Evolutionary conservation across 2,888 invertebrate species (phyloP), one percentile per base, ranked within the genome.

Genomic region (Parnassius mnemosyne): DNA sequence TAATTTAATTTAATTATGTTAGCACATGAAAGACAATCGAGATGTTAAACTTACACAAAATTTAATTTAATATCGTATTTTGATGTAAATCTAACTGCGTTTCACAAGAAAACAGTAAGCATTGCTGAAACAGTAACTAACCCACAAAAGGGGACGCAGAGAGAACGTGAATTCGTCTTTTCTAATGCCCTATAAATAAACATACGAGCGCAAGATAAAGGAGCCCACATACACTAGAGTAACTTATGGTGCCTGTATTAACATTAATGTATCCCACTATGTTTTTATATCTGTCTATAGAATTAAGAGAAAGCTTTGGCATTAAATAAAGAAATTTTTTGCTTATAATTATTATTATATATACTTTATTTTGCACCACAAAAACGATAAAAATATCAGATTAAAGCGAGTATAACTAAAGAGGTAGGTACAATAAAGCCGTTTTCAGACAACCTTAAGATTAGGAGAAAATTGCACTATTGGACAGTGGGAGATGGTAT

Each of bases 171-270:
- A 83, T 85, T 78, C 82, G 80, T 85, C 85, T 85, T 80, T 81
- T 82, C 77, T 86, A 85, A 85, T 85, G 83, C 82, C 77, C 81
- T 81, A 86, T 87, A 86, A 87, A 87, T 86, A 87, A 84, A 87
- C 84, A 85, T 84, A 80, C 74, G 69, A 69, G 61, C 63, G 64
- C 58, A 57, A 64, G 62, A 63, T 76, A 71, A 82, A 66, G 77
- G 69, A 60, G 66, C 47, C 47, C 49, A 56, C 74, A 34, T 56
- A 78, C 74, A 72, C 66, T 66, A 42, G 51, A 53, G 55, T 63
- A 52, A 59, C 63, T 63, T 51, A 51, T 57, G 51, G 52, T 51
- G 54, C 54, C 20, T 52, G 46, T 59, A 59, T 59, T 63, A 51
- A 51, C 49, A 51, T 58, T 63, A 55, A 63, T 63, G 54, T 58